Percentiles rank a stretch among this genome's conserved stretches.
Conservation (phyloP, 2,113 vertebrate genomes). For the Euleptes europaea region DNA sequence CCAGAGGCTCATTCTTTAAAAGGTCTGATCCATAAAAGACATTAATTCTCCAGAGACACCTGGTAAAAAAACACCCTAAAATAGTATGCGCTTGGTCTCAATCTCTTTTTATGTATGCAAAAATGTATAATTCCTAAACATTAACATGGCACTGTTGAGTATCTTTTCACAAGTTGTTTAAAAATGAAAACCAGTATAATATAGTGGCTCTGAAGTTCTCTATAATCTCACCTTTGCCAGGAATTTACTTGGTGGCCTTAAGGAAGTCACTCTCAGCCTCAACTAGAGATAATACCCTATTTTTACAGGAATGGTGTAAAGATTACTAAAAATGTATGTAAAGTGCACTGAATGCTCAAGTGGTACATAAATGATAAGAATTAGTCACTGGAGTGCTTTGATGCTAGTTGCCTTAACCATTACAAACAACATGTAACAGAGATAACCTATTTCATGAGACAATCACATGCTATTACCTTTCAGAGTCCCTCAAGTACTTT, state of each 20-base stretch:
- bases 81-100: too few species aligned
- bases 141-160: too few species aligned
- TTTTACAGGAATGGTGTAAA: background rate
- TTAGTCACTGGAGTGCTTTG: background rate
- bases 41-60: background rate
- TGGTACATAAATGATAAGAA: background rate
- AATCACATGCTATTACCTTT: conserved; percentile 64
- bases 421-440: background rate
- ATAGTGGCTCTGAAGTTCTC: background rate
- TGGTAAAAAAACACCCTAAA: background rate
- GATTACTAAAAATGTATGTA: background rate
- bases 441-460: background rate
- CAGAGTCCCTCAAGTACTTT: conserved; percentile 69
- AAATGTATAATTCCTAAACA: too few species aligned
- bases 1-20: background rate
- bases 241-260: background rate
- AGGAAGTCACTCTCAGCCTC: background rate
- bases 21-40: background rate
- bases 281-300: background rate
- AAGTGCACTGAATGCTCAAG: background rate
- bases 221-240: background rate
- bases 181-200: background rate
- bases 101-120: too few species aligned
- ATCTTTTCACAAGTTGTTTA: too few species aligned
- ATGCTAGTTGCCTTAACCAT: background rate